A percentile compares a stretch with the other conserved stretches of the same genome.
These are phyloP conservation scores for Vanessa tameamea DNA, from an alignment of 1,140 invertebrate species.

Conservation along the genomic window DNA sequence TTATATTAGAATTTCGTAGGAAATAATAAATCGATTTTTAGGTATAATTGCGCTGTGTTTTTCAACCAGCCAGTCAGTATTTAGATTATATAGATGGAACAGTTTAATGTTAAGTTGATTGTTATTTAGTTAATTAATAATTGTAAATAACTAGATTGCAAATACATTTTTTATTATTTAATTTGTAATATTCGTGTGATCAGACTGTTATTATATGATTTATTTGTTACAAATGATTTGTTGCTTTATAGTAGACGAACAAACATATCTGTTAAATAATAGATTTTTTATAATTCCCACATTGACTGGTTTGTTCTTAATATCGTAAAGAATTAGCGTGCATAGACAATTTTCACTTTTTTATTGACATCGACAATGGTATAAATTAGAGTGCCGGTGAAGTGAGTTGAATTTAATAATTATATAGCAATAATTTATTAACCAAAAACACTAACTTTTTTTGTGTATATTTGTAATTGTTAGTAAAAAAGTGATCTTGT, in stretches of 20 bases:
- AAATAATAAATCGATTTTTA: conserved; percentile 42
- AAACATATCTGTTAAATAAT: conserved; percentile 71
- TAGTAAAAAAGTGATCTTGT: conserved; percentile 3
- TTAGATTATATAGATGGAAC: conserved; percentile 53
- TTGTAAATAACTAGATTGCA: conserved; percentile 79
- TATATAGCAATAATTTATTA: conserved; percentile 6
- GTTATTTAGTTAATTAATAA: conserved; percentile 80
- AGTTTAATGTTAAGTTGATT: conserved; percentile 73
- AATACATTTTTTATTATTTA: conserved; percentile 78
- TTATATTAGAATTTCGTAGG: conserved; percentile 65
- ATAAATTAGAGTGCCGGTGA: neutral
- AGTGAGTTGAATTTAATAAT: neutral
- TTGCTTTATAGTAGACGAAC: conserved; percentile 72
- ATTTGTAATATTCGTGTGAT: conserved; percentile 79
- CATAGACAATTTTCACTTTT: conserved; percentile 12
- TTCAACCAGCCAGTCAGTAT: conserved; percentile 70
- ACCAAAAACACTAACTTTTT: neutral
- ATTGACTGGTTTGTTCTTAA: conserved; percentile 52
- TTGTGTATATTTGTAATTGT: neutral
- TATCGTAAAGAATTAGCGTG: conserved; percentile 40
- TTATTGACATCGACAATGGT: conserved; percentile 7
- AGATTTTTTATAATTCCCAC: conserved; percentile 49
- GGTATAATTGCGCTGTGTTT: conserved; percentile 48
- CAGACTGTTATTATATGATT: conserved; percentile 79
- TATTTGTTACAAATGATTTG: conserved; percentile 77